Base-by-base conservation (phyloP, 2,113 vertebrate genomes). In the Boulengeromyrus knoepffleri region DNA sequence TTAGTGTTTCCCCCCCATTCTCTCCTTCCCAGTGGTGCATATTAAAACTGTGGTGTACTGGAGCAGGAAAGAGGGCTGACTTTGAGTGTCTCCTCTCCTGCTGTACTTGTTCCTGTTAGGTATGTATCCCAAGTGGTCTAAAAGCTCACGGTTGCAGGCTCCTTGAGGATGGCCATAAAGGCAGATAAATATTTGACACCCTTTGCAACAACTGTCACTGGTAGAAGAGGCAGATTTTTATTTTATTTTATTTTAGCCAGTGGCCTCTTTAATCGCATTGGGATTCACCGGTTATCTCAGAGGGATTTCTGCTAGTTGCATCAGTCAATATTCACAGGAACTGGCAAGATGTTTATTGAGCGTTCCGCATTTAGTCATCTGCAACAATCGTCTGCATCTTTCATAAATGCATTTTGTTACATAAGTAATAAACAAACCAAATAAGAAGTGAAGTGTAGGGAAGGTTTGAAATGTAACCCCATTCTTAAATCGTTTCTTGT, bases 161-260 rank as follows among this genome's bases (percentile, higher is more conserved):
- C 15, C 24, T 50, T 47, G 45, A 4, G 21, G 49, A 45, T 13
- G 49, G 15, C 49, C 74, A 50, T 83, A 52, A 42, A 56, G 47
- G 50, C 74, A 49, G 74, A 89, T 84, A 19, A 42, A 83, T 89
- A 84, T 89, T 84, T 56, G 36, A 89, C 74, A n/a, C 19, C 70
- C 31, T 50, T 80, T 52, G 70, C 31, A 45, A 21, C 15, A 21
- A 50, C 46, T 9, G 49, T 87, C 13, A 15, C 50, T 39, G 50
- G 47, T n/a, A 53, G 50, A 24, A 56, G 77, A 21, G 24, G 52
- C 36, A 47, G 42, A 42, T 39, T 39, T 15, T 4, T 13, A 45
- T 3, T 74, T 53, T 2, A 12, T 47, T 70, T 42, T 13, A 17
- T 62, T 58, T 27, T 45, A 21, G 52, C 70, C 70, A 46, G 27